Base-by-base conservation (phyloP, 2,888 invertebrate genomes). In the Nycteola revayana region DNA sequence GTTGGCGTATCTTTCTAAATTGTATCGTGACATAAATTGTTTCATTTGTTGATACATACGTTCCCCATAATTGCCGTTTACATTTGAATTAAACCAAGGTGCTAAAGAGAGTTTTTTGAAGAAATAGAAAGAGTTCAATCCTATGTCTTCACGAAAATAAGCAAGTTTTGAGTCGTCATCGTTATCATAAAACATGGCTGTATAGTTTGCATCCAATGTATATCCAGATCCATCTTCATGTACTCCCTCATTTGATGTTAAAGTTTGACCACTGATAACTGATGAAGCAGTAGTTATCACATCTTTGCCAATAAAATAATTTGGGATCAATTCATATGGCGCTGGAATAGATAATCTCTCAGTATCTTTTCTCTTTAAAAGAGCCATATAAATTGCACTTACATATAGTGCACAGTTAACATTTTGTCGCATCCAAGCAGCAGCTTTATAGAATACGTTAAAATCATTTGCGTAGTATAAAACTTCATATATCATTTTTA, bases 111-210 rank as follows among this genome's bases (percentile, higher is more conserved):
- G 80, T 53, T 80, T 84, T 41, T 58, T 69, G 60, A 91, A 88
- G 70, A 89, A 92, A 78, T 93, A 93, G 74, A 88, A 93, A 0
- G 90, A 70, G 69, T 93, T 94, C 42, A 93, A 78, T 28, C 92
- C 93, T 36, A 94, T 76, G 62, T 94, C 94, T 73, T 94, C 93
- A n/a, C 90, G 90, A 73, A 93, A 94, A 70, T 94, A 94, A 25
- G 91, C 89, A 34, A 94, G 55, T 54, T 90, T 90, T 40, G 89
- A 86, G 47, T 93, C 92, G n/a, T 85, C 73, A 43, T 77, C 67
- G 24, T 81, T 76, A 22, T 81, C 75, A 31, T 68, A 71, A 41
- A 82, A 78, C 37, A 81, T 66, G 8, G 65, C 52, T 28, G 88
- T 87, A 32, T 88, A 88, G 53, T 86, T 82, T 14, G 80, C 72